Evolutionary conservation across 2,888 invertebrate genomes (phyloP), one percentile per base, ranked within the genome.

Genomic region (Cheilosia grossa): DNA sequence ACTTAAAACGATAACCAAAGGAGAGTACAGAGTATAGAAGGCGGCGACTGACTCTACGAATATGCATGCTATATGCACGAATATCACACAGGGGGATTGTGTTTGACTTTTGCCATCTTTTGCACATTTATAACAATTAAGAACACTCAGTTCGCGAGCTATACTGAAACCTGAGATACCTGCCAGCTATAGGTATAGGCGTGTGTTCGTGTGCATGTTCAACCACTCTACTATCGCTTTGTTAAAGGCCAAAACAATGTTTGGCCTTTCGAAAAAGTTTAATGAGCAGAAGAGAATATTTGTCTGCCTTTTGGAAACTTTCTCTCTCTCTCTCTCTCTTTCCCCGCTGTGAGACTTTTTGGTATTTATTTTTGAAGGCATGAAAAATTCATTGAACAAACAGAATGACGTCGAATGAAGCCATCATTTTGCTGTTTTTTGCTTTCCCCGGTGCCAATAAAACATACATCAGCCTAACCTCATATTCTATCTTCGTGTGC

Each of bases 111-210:
- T 56, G 85, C 81, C 81, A 85, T 85, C 81, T 85, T 81, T 81
- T 85, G 85, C 81, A 85, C 85, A 77, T 85, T 85, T 85, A 85
- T 85, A 85, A 85, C 85, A 85, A 85, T 85, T 85, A 85, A 85
- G 85, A 85, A 81, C 77, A 77, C 77, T 81, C 83, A 67, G 67
- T 37, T 83, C 79, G 74, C 80, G 70, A 44, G 27, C 5, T 44
- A 27, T 7, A 15, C 33, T 78, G 82, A 73, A 77, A 75, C 56
- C 80, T 77, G 72, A 81, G 77, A 85, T 77, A 85, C 81, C 81
- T 77, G 85, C 47, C 42, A 74, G 63, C 19, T 9, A 17, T 9
- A 47, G 72, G 51, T 24, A 24, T 13, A 7, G 24, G 15, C 27
- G 15, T 21, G 21, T 15, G 21, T 51, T 24, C 24, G 51, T 72